A percentile compares a stretch with the other conserved stretches of the same genome.
These are phyloP conservation scores for Seriola quinqueradiata DNA, from an alignment of 2,113 vertebrate species.

Conservation along the genomic window DNA sequence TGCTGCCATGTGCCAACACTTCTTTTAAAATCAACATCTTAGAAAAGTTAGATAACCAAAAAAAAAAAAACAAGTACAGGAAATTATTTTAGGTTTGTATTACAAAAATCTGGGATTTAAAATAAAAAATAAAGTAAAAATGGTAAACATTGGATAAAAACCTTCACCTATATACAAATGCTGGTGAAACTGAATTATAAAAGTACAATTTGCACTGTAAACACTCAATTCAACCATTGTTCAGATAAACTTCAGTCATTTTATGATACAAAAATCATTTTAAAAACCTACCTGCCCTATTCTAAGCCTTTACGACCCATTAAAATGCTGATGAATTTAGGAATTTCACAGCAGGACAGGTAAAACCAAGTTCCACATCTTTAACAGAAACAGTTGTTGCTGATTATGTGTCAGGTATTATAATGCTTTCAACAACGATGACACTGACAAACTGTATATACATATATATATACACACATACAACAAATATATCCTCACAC, in stretches of 20 bases:
- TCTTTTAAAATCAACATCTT: too few species aligned
- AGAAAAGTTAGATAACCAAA: too few species aligned
- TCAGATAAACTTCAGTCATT: neutral
- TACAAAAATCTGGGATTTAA: too few species aligned
- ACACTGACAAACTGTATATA: too few species aligned
- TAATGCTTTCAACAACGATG: neutral
- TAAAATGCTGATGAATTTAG: neutral
- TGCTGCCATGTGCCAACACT: neutral
- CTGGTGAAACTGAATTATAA: neutral
- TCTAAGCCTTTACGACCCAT: neutral
- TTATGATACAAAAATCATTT: neutral
- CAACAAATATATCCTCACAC: too few species aligned
- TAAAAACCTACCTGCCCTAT: neutral
- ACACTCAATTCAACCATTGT: neutral
- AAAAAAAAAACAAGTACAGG: too few species aligned
- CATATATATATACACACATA: too few species aligned
- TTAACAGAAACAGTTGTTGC: neutral
- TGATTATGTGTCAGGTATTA: neutral
- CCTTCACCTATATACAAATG: too few species aligned
- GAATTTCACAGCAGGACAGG: neutral
- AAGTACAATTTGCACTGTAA: neutral
- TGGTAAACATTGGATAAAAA: too few species aligned
- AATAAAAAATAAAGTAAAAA: too few species aligned
- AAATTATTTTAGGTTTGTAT: too few species aligned
- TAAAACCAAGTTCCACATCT: neutral